phyloP scores from a whole-genome alignment of 2,113 vertebrate genomes.

The Grammomys dolichurus region DNA sequence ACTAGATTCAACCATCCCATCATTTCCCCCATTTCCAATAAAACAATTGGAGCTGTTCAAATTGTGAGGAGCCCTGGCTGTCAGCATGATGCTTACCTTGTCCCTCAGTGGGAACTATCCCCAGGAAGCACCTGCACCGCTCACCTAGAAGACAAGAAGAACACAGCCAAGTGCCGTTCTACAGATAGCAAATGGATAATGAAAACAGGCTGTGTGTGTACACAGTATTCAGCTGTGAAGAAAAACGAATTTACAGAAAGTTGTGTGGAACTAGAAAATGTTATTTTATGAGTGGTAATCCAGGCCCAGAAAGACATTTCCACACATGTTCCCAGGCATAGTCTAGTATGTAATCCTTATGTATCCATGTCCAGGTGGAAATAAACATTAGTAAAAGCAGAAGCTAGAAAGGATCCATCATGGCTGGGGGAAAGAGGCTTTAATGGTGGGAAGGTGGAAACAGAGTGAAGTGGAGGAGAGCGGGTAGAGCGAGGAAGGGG shows the following conservation, averaged over 20 bases:
- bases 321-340: no score
- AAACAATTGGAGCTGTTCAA: not conserved
- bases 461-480: not conserved
- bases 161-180: not conserved
- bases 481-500: no score
- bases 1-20: not conserved
- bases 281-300: not conserved
- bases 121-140: constrained; percentile 93
- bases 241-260: not conserved
- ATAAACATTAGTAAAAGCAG: not conserved
- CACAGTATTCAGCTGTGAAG: not conserved
- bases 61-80: not conserved
- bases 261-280: not conserved
- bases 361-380: not conserved
- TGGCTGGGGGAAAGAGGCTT: not conserved
- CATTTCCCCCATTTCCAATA: not conserved
- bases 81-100: constrained; percentile 87
- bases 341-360: not conserved
- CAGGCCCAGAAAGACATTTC: not conserved
- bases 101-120: constrained; percentile 91
- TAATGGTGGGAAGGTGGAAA: not conserved
- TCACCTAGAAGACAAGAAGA: constrained; percentile 89
- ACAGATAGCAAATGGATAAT: not conserved
- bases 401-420: not conserved
- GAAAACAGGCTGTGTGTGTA: not conserved